Evolutionary conservation across 2,113 vertebrate genomes (phyloP).

Genomic region (Entomyzon cyanotis): DNA sequence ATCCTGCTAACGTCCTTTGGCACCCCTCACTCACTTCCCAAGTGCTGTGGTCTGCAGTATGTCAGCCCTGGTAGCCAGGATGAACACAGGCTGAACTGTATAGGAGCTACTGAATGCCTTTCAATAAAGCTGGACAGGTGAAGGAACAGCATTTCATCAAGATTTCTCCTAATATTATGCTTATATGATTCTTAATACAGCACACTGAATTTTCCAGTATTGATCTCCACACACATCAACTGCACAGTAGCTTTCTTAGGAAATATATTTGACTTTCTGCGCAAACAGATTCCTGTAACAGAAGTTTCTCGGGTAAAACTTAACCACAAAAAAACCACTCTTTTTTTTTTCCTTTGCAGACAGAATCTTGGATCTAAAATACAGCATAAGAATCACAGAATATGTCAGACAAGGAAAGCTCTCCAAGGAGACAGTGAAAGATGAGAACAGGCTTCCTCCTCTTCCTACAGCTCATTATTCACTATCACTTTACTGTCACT

Average conservation of each 20-base stretch:
- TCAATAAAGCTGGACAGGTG: neutral
- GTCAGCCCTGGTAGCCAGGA: neutral
- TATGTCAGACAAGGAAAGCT: neutral
- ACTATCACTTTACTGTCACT: neutral
- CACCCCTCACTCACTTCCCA: neutral
- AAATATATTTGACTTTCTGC: neutral
- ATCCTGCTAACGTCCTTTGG: neutral
- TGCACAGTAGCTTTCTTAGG: fast-evolving
- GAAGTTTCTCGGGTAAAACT: neutral
- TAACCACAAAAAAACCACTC: neutral
- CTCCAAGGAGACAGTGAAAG: neutral
- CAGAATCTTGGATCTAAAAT: constrained; percentile 18
- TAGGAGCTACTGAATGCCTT: neutral
- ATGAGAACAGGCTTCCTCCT: neutral
- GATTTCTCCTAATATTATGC: neutral
- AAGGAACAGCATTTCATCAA: neutral
- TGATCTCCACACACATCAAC: neutral
- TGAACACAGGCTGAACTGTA: neutral
- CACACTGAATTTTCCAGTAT: neutral
- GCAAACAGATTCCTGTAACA: neutral
- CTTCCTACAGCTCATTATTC: neutral
- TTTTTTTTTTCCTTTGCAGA: neutral
- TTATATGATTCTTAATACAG: neutral
- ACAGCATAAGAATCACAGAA: neutral
- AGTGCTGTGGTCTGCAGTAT: fast-evolving